These are phyloP conservation scores for Stenotaenia linearis DNA, from an alignment of 2,888 invertebrate genomes.

Conservation along the genomic window DNA sequence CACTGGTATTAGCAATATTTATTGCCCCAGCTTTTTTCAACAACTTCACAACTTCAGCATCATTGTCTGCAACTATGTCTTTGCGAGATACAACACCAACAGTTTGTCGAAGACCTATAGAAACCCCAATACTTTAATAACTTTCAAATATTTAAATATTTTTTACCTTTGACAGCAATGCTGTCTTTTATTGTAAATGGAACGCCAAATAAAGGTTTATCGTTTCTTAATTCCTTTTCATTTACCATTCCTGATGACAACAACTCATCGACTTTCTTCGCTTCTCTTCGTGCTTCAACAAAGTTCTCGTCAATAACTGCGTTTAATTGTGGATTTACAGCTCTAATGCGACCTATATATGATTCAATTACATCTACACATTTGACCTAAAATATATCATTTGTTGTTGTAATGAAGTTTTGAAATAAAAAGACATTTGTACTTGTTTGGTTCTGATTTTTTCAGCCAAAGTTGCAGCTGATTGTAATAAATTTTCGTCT, in stretches of 20 bases:
- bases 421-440: not conserved
- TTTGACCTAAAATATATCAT: slow-evolving; percentile 53
- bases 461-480: slow-evolving; percentile 65
- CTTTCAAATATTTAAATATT: not conserved
- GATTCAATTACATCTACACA: slow-evolving; percentile 64
- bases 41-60: slow-evolving; percentile 62
- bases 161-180: slow-evolving; percentile 44
- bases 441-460: slow-evolving; percentile 68
- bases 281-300: slow-evolving; percentile 69
- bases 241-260: slow-evolving; percentile 57
- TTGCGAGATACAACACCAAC: slow-evolving; percentile 68
- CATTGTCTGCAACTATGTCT: slow-evolving; percentile 56
- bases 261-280: slow-evolving; percentile 63
- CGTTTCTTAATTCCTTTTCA: slow-evolving; percentile 57
- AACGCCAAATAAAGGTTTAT: slow-evolving; percentile 57
- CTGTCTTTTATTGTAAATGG: slow-evolving; percentile 48
- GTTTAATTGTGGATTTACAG: slow-evolving; percentile 71
- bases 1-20: slow-evolving; percentile 73
- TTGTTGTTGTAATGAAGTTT: not conserved
- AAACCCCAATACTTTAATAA: not conserved
- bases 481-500: slow-evolving; percentile 65
- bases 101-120: slow-evolving; percentile 67
- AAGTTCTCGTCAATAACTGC: slow-evolving; percentile 77
- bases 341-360: slow-evolving; percentile 70
- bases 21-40: slow-evolving; percentile 69